These are phyloP conservation scores for Drosophila sulfurigaster DNA, from an alignment of 1,140 invertebrate genomes.

Conservation along the genomic window DNA sequence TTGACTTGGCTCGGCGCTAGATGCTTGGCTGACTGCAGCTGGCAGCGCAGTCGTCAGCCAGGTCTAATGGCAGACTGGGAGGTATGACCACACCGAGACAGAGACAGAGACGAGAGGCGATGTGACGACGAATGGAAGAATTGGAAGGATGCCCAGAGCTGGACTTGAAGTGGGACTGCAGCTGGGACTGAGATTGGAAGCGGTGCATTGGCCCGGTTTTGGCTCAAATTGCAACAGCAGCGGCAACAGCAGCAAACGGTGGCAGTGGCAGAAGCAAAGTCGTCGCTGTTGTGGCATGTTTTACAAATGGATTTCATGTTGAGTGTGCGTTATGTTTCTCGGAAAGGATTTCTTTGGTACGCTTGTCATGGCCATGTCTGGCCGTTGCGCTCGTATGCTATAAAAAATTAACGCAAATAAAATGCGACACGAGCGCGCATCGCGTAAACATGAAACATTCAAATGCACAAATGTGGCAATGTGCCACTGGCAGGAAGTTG, in stretches of 20 bases:
- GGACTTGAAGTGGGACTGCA: conserved; percentile 33
- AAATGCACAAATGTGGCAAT: conserved; percentile 64
- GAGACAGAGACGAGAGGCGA: conserved; percentile 35
- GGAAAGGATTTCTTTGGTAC: conserved; percentile 75
- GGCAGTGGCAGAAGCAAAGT: background rate
- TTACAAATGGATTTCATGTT: conserved; percentile 81
- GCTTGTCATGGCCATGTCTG: conserved; percentile 78
- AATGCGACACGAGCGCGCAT: conserved; percentile 57
- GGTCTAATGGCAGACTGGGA: conserved; percentile 53
- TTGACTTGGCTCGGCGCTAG: conserved; percentile 50
- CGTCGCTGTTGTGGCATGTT: conserved; percentile 53
- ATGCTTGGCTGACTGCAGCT: conserved; percentile 70
- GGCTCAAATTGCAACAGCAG: conserved; percentile 54
- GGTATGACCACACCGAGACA: conserved; percentile 59
- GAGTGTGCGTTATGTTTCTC: conserved; percentile 76
- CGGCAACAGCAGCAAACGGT: background rate
- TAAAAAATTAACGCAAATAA: conserved; percentile 63
- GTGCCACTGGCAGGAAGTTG: conserved; percentile 52
- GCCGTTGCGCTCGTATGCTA: conserved; percentile 28
- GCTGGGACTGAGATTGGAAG: conserved; percentile 2
- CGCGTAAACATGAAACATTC: conserved; percentile 70
- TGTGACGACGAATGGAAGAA: conserved; percentile 20
- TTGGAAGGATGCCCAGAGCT: conserved; percentile 61
- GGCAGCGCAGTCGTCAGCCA: conserved; percentile 48
- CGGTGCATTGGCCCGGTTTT: conserved; percentile 59